Conservation (phyloP, 2,888 invertebrate genomes). For the Zelleria hepariella region DNA sequence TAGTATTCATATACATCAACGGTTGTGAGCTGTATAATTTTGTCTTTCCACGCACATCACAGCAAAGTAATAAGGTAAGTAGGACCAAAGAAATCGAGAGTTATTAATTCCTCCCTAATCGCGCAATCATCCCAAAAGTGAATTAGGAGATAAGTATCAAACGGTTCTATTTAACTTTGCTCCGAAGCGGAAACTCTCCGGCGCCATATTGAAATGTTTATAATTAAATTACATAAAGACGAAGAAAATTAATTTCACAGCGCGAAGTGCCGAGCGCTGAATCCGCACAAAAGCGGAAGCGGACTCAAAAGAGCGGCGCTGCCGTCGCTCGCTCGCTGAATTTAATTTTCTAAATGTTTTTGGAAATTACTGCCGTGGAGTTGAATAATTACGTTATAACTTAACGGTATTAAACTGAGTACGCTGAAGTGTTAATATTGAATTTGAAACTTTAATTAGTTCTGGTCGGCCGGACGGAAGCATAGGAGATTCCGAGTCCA, state of each 20-base stretch:
- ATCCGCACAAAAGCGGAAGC: conserved; percentile 50
- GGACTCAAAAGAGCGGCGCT: conserved; percentile 47
- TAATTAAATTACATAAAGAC: conserved; percentile 74
- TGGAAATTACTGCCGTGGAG: conserved; percentile 58
- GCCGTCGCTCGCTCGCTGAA: conserved; percentile 41
- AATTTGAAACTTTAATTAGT: conserved; percentile 73
- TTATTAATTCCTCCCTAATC: conserved; percentile 57
- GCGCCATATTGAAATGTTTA: conserved; percentile 73
- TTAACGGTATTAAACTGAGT: conserved; percentile 71
- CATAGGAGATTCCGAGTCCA: no score
- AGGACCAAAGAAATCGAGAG: conserved; percentile 19
- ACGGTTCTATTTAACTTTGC: conserved; percentile 72
- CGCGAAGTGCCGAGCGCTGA: conserved; percentile 60
- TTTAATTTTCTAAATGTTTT: conserved; percentile 71
- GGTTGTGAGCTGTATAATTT: no score
- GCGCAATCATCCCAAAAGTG: conserved; percentile 66
- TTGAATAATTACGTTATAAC: conserved; percentile 72
- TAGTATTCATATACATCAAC: no score
- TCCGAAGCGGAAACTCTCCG: conserved; percentile 64
- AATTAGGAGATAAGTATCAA: conserved; percentile 71
- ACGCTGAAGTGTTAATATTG: conserved; percentile 73
- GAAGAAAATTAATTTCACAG: conserved; percentile 72
- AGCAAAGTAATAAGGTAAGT: neutral
- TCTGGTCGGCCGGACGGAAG: conserved; percentile 58
- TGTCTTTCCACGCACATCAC: neutral